Conservation (phyloP, 2,888 invertebrate species). For the Sminthurides aquaticus region DNA sequence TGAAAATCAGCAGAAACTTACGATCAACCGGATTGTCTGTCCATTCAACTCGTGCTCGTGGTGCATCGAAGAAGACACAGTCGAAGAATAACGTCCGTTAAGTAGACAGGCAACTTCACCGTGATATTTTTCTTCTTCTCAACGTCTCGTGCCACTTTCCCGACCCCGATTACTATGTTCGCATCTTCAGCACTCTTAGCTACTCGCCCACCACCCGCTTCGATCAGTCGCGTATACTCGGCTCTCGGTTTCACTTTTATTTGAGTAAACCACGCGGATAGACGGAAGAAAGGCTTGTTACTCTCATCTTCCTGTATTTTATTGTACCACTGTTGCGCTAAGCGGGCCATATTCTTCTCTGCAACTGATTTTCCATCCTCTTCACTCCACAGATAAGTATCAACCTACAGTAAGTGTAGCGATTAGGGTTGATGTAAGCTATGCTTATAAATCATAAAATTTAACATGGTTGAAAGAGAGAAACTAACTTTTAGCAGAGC, state of each 20-base stretch:
- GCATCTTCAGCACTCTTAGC: conserved; percentile 54
- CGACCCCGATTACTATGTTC: conserved; percentile 25
- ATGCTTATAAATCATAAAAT: too few species aligned
- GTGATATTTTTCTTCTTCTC: neutral
- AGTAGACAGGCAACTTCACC: conserved; percentile 19
- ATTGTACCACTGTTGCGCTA: conserved; percentile 23
- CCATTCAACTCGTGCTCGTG: too few species aligned
- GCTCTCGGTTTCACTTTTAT: conserved; percentile 56
- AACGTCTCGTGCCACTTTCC: neutral
- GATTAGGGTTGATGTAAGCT: too few species aligned
- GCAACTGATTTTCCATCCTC: conserved; percentile 14
- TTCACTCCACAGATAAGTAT: conserved; percentile 27
- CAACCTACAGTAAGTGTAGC: too few species aligned
- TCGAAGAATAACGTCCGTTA: conserved; percentile 26
- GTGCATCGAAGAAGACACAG: too few species aligned
- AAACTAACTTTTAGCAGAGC: conserved; percentile 51
- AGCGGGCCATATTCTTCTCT: conserved; percentile 23
- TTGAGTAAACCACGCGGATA: conserved; percentile 50
- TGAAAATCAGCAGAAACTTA: too few species aligned
- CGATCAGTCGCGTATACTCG: conserved; percentile 62
- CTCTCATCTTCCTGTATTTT: conserved; percentile 11
- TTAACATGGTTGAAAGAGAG: conserved; percentile 1
- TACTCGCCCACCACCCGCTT: conserved; percentile 68
- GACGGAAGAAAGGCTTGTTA: conserved; percentile 30
- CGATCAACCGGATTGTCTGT: too few species aligned